These are phyloP conservation scores for Bovichtus variegatus DNA, from an alignment of 2,797 vertebrate species.

Conservation along the genomic window DNA sequence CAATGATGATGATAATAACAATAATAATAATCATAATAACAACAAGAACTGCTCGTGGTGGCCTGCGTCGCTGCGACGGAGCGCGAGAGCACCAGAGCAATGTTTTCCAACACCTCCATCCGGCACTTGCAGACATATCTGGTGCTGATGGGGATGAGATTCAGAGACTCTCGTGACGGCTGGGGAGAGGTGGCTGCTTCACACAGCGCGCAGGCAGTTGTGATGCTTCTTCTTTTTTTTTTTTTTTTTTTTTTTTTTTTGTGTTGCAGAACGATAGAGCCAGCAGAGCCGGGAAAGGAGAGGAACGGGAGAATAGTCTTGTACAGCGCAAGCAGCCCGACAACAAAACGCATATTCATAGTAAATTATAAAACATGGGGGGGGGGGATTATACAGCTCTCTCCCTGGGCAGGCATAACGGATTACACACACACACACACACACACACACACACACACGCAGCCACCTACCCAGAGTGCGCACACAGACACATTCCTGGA, in stretches of 20 bases:
- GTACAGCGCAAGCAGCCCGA: constrained; percentile 40
- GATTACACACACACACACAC: constrained; percentile 52
- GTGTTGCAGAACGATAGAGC: constrained; percentile 20
- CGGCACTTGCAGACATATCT: constrained; percentile 33
- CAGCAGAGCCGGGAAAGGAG: constrained; percentile 19
- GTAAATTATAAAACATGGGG: constrained; percentile 61
- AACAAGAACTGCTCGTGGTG: constrained; percentile 18
- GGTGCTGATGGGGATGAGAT: constrained; percentile 37
- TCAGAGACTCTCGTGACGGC: constrained; percentile 24
- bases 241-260: constrained; percentile 1
- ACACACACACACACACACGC: constrained; percentile 18
- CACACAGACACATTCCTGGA: constrained; percentile 80
- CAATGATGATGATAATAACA: background rate
- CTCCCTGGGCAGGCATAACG: constrained; percentile 43
- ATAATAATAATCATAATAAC: constrained; percentile 1
- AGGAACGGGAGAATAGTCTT: constrained; percentile 11
- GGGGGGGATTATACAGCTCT: constrained; percentile 61
- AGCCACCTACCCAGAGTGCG: constrained; percentile 50
- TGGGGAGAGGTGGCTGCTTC: constrained; percentile 50
- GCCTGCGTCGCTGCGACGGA: constrained; percentile 67
- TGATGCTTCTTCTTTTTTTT: constrained; percentile 13
- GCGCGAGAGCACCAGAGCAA: background rate
- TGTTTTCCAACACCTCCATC: constrained; percentile 24
- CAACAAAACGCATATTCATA: constrained; percentile 64
- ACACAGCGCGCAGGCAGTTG: constrained; percentile 64